Evolutionary conservation across 2,113 vertebrate genomes (phyloP).

Genomic region (Glaucomys volans): DNA sequence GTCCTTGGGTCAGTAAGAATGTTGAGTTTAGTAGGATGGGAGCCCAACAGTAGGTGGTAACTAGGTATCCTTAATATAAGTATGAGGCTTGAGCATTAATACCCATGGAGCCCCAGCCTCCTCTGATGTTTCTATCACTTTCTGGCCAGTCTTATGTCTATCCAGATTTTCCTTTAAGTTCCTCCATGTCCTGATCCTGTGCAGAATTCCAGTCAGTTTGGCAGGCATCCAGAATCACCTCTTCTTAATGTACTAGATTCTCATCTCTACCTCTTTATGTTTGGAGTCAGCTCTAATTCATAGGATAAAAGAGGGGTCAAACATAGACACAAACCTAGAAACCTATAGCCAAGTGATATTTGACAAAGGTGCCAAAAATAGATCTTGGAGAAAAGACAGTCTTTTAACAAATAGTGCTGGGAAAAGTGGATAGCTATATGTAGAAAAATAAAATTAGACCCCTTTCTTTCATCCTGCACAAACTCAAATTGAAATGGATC

Average conservation of each 20-base stretch:
- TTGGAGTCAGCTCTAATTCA: not conserved
- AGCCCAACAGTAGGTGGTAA: not conserved
- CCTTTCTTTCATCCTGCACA: too few relatives aligned
- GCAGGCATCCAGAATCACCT: not conserved
- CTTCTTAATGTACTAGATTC: not conserved
- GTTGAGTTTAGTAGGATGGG: not conserved
- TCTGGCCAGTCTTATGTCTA: accelerated
- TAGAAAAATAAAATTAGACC: too few relatives aligned
- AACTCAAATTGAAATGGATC: too few relatives aligned
- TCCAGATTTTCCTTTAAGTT: not conserved
- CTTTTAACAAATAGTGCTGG: too few relatives aligned
- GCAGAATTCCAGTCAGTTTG: not conserved
- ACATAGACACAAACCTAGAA: too few relatives aligned
- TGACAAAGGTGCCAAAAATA: too few relatives aligned
- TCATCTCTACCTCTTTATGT: not conserved
- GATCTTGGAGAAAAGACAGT: too few relatives aligned
- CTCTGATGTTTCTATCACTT: not conserved
- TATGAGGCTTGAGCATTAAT: not conserved
- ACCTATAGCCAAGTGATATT: too few relatives aligned
- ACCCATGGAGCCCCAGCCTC: accelerated
- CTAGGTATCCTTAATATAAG: accelerated
- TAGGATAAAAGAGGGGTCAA: not conserved
- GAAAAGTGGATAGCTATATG: too few relatives aligned
- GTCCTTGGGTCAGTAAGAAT: not conserved
- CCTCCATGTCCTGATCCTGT: not conserved